phyloP scores from a whole-genome alignment of 2,797 vertebrate genomes.

The Phaenicophaeus curvirostris region DNA sequence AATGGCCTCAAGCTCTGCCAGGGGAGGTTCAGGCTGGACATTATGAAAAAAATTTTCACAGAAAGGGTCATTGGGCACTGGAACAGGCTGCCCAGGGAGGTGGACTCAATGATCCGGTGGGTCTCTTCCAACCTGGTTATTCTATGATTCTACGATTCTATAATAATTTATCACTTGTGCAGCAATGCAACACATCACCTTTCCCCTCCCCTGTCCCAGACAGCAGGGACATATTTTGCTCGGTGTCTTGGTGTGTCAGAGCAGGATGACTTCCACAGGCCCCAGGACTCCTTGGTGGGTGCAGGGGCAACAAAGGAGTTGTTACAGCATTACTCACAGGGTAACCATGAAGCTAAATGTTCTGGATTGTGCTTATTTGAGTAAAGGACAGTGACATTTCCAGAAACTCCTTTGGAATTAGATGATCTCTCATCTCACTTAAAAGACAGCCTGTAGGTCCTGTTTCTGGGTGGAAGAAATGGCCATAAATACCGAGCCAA shows the following conservation, averaged over 20 bases:
- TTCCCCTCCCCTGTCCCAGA: background rate
- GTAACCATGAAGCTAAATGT: background rate
- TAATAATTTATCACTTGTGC: background rate
- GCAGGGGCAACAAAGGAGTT: background rate
- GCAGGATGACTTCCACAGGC: background rate
- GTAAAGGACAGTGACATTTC: background rate
- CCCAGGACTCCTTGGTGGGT: background rate
- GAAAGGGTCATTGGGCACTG: too few relatives aligned
- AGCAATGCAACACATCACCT: fast-evolving
- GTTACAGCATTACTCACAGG: background rate
- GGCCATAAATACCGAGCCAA: background rate
- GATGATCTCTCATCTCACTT: background rate
- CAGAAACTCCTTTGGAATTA: background rate
- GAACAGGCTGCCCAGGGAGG: too few relatives aligned
- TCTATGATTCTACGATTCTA: too few relatives aligned
- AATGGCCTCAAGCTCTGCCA: too few relatives aligned
- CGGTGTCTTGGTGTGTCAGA: background rate
- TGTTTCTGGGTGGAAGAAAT: background rate
- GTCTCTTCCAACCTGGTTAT: too few relatives aligned
- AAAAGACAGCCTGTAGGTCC: background rate
- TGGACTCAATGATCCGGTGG: too few relatives aligned
- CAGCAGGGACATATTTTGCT: background rate
- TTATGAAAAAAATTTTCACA: too few relatives aligned
- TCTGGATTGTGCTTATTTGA: background rate
- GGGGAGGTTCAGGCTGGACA: too few relatives aligned